These are phyloP conservation scores for Maconellicoccus hirsutus DNA, from an alignment of 1,140 invertebrate genomes.

Conservation along the genomic window DNA sequence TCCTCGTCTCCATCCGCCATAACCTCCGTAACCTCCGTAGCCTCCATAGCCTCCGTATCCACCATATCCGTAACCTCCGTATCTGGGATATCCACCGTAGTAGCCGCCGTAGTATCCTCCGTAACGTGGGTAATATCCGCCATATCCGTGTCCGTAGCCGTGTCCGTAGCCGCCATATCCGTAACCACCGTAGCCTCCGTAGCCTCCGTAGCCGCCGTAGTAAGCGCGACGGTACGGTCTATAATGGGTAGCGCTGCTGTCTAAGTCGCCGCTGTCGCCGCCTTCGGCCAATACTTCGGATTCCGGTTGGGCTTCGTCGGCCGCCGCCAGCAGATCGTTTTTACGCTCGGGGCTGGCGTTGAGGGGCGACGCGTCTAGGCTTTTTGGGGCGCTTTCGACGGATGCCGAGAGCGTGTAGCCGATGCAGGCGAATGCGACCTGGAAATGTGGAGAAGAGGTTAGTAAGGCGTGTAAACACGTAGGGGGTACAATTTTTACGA, in stretches of 20 bases:
- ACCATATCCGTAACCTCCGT: not conserved
- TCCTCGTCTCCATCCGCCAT: not conserved
- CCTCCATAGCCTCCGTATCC: not conserved
- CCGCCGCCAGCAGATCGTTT: not conserved
- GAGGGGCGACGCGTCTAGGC: not conserved
- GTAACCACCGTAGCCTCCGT: not conserved
- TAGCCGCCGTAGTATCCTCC: not conserved
- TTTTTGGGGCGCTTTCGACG: not conserved
- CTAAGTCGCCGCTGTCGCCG: not conserved
- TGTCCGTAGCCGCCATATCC: not conserved
- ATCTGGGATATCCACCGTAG: not conserved
- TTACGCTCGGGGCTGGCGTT: not conserved
- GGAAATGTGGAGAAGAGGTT: not conserved
- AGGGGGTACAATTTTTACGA: too few relatives aligned
- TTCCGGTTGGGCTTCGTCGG: not conserved
- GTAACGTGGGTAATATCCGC: not conserved
- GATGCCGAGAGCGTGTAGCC: not conserved
- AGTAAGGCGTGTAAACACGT: too few relatives aligned
- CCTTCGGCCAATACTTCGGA: not conserved
- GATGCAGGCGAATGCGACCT: not conserved
- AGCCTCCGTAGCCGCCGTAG: conserved; percentile 4
- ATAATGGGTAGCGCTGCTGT: conserved; percentile 3
- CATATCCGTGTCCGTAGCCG: not conserved
- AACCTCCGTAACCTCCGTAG: not conserved
- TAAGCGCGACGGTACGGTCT: not conserved